Conservation (phyloP, 2,113 vertebrate species). For the Tupaia chinensis region DNA sequence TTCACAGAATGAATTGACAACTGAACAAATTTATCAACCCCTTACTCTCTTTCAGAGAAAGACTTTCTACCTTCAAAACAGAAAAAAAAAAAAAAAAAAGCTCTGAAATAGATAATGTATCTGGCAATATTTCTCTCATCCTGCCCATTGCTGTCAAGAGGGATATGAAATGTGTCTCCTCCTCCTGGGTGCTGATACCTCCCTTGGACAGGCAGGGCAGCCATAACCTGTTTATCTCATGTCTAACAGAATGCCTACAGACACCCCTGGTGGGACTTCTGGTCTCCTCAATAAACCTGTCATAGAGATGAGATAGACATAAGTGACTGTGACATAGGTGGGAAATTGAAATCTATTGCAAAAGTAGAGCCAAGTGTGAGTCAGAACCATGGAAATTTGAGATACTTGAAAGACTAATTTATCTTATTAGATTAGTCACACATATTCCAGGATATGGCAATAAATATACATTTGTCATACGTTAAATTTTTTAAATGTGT, state of each 20-base stretch:
- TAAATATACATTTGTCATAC: constrained; percentile 54
- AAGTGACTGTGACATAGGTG: not conserved
- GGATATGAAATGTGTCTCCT: not conserved
- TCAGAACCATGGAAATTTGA: constrained; percentile 67
- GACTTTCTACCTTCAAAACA: not conserved
- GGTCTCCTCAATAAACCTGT: not conserved
- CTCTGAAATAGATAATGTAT: not conserved
- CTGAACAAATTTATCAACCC: not conserved
- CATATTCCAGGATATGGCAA: constrained; percentile 35
- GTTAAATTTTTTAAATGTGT: not conserved
- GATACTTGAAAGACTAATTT: constrained; percentile 44
- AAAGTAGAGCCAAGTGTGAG: constrained; percentile 50
- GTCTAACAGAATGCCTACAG: not conserved
- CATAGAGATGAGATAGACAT: not conserved
- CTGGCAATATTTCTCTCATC: not conserved
- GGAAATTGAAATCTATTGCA: constrained; percentile 44
- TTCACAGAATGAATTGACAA: not conserved
- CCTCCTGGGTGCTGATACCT: not conserved
- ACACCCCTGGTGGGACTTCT: not conserved
- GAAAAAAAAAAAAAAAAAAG: not conserved
- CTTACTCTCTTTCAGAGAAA: not conserved
- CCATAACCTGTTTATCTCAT: not conserved
- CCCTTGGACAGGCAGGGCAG: not conserved
- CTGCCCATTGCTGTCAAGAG: not conserved
- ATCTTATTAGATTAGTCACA: constrained; percentile 68